Percentiles rank a stretch among this genome's conserved stretches.
Conservation (phyloP, 2,797 vertebrate species). For the Poeciliopsis turneri region DNA sequence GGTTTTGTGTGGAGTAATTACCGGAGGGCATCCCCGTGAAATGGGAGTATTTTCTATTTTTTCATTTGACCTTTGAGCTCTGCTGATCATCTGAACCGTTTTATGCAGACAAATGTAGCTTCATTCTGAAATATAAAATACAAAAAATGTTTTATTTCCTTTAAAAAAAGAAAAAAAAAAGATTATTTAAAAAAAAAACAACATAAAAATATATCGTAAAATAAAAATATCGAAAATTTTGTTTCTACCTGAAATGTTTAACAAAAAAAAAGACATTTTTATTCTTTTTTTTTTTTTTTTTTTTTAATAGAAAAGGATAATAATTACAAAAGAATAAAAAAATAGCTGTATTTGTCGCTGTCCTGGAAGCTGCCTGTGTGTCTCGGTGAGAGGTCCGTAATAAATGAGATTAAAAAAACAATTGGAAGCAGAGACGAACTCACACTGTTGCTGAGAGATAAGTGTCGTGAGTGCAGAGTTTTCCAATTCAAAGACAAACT, state of each 20-base stretch:
- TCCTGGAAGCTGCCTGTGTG: background rate
- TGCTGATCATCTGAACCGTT: background rate
- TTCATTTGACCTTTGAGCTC: background rate
- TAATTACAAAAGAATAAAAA: background rate
- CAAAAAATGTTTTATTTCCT: background rate
- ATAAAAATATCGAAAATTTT: background rate
- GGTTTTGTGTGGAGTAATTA: background rate
- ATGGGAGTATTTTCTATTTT: background rate
- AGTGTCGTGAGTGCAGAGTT: background rate
- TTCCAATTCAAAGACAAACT: background rate
- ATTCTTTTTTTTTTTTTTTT: background rate
- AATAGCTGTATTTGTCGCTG: background rate
- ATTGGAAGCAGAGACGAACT: background rate
- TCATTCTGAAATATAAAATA: background rate
- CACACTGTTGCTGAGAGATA: background rate
- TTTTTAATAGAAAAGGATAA: background rate
- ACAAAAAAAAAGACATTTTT: background rate
- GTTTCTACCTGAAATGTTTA: background rate
- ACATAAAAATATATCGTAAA: too few species aligned
- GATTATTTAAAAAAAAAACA: too few species aligned
- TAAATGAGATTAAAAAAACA: background rate
- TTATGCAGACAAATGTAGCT: background rate
- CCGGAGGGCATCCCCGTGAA: background rate
- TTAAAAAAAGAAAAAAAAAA: too few species aligned
- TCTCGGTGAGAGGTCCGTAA: background rate